Base-by-base conservation (phyloP, 2,113 vertebrate genomes). In the Protomyctophum bolini region DNA sequence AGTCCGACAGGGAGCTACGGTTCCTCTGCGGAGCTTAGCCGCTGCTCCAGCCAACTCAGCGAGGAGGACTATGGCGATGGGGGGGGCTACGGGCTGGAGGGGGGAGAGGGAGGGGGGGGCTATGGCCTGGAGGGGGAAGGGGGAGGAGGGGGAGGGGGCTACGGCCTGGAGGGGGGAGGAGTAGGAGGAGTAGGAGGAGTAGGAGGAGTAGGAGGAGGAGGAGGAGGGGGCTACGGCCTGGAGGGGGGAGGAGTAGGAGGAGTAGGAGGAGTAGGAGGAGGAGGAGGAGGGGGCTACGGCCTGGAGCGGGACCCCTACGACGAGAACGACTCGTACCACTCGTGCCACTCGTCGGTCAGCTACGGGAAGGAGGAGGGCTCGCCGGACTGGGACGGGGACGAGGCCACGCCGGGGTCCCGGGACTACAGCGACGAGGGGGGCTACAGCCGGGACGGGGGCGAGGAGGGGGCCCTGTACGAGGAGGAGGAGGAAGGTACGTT, bases 281-380 rank as follows among this genome's bases (percentile, higher is more conserved):
- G n/a, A n/a, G n/a, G n/a, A n/a, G n/a, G n/a, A n/a, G n/a, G 88
- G 0, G 96, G 91, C 48, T 93, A 98, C 0, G 91, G 92, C 0
- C 33, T 33, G 33, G 95, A 96, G 88, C 95, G 97, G 0, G 97
- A 98, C 86, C 89, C 95, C 29, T 98, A 98, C 0, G 95, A 96
- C 0, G 97, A 99, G 72, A 94, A 94, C 0, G 97, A 99, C 84
- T 99, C 96, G 10, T 99, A 99, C 90, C 97, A 98, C 89, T 98
- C 97, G 68, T 99, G 97, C 90, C 97, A 99, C 86, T 98, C 97
- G 77, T 98, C 97, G 0, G 97, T 99, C 63, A 97, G 97, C 92
- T 98, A 94, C 87, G 95, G 83, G 80, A 98, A n/a, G n/a, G n/a
- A n/a, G n/a, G n/a, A 98, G 88, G 97, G 96, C 83, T 97, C 97